Base-by-base conservation (phyloP, 2,113 vertebrate genomes). In the Cebidichthys violaceus region DNA sequence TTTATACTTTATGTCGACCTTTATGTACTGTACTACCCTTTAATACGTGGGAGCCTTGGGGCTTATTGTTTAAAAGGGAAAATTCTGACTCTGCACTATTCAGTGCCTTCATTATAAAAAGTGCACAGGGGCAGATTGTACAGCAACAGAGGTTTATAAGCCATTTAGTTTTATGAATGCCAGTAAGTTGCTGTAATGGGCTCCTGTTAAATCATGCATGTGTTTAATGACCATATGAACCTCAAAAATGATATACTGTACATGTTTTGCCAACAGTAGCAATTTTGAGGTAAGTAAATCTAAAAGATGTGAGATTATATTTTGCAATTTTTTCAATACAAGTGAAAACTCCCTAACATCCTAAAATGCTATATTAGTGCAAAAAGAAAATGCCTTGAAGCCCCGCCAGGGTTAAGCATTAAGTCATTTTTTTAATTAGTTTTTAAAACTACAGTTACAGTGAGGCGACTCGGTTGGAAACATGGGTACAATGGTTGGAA, bases 121-220 rank as follows among this genome's bases (percentile, higher is more conserved):
- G 84, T 91, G 88, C 88, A 86, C 31, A 18, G 47, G 75, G 80
- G 91, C 92, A 90, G 75, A 90, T 90, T 89, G 76, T 79, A 71
- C 55, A 66, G 86, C 90, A 91, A 89, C 86, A 86, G 47, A 77
- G 60, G 81, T 85, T 92, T 90, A 88, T 88, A 89, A 90, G 86
- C 85, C 88, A 90, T 93, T 93, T 92, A 85, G 64, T 88, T 91
- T 93, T 91, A 93, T 90, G 89, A 90, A 90, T 90, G 86, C 86
- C 90, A 89, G 84, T 90, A 90, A 90, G 90, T 83, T 91, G 75
- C 90, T 82, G 77, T 83, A 90, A 93, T 93, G 82, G 84, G 57
- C 59, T 84, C 70, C 88, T 90, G 69, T 88, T 92, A 91, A 94
- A 93, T 92, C 90, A 88, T 90, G 91, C 86, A 87, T 90, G 86